Conservation (phyloP, 2,113 vertebrate genomes). For the Morone chrysops region DNA sequence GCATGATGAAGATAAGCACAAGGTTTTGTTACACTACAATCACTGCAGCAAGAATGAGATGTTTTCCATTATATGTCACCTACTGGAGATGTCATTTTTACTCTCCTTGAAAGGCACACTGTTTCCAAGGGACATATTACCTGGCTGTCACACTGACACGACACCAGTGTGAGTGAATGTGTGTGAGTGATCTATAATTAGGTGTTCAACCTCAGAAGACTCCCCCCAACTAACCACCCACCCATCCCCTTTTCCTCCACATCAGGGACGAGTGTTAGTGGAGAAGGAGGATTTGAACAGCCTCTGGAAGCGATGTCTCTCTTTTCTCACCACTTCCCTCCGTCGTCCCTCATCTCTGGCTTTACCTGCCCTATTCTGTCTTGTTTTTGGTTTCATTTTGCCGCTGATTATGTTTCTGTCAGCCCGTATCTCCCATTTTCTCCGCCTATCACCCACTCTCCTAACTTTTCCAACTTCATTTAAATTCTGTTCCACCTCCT, state of each 20-base stretch:
- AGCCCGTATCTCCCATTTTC: constrained; percentile 40
- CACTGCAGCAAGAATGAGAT: constrained; percentile 1
- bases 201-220: constrained; percentile 30
- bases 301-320: constrained; percentile 24
- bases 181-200: constrained; percentile 42
- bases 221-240: background rate
- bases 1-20: background rate
- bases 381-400: constrained; percentile 47
- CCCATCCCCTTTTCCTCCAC: background rate
- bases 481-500: constrained; percentile 51
- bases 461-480: constrained; percentile 61
- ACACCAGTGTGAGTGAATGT: background rate
- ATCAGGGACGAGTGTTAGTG: constrained; percentile 15
- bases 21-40: constrained; percentile 5
- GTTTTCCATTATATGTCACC: constrained; percentile 25
- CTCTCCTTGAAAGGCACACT: constrained; percentile 12
- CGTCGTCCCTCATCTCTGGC: background rate
- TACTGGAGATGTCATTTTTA: constrained; percentile 18
- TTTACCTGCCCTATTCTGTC: constrained; percentile 27
- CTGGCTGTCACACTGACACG: constrained; percentile 31
- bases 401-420: constrained; percentile 44
- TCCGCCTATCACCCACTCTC: constrained; percentile 13
- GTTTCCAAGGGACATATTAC: constrained; percentile 35
- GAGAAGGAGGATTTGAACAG: constrained; percentile 32
- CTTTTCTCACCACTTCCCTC: constrained; percentile 1